Base-by-base conservation (phyloP, 2,113 vertebrate species). In the Ondatra zibethicus region DNA sequence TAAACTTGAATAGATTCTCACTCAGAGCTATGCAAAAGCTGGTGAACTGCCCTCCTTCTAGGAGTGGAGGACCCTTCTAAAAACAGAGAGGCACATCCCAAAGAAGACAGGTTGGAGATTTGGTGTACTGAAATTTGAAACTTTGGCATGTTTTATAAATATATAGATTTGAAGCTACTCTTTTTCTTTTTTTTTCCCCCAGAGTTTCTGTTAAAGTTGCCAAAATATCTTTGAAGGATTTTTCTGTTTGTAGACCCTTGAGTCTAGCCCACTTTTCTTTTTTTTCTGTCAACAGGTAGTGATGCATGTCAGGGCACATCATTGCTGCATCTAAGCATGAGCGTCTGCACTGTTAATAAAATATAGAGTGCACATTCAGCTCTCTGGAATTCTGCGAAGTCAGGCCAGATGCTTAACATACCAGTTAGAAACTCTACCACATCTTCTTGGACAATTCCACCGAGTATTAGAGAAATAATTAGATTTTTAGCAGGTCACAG, bases 401-500 rank as follows among this genome's bases (percentile, higher is more conserved):
- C 97, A 96, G 91, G 97, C 95, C 98, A 97, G 95, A 96, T 98
- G 97, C 92, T 97, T 97, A 97, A 97, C 97, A 89, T 92, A 98
- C 70, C 85, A 93, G 94, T 97, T 98, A 97, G 96, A 97, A 98
- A 97, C 95, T 94, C 68, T 96, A 97, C 90, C 95, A 97, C 94
- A 93, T 98, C 97, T 97, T 98, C 97, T 92, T 97, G 93, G 97
- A 98, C 94, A 98, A 98, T 98, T 98, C 98, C 92, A 97, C 98
- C 80, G 94, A 94, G 88, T 97, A 93, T 92, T 93, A 96, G 93
- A 98, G 97, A 98, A 98, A 99, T 98, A 98, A 98, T 98, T 98
- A 97, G 96, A 97, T 99, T 98, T 98, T 98, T 98, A 97, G 86
- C 98, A 95, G 94, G 98, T 98, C 96, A 98, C 96, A 98, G 96